Conservation (phyloP, 2,797 vertebrate species). For the Periophthalmus magnuspinnatus region DNA sequence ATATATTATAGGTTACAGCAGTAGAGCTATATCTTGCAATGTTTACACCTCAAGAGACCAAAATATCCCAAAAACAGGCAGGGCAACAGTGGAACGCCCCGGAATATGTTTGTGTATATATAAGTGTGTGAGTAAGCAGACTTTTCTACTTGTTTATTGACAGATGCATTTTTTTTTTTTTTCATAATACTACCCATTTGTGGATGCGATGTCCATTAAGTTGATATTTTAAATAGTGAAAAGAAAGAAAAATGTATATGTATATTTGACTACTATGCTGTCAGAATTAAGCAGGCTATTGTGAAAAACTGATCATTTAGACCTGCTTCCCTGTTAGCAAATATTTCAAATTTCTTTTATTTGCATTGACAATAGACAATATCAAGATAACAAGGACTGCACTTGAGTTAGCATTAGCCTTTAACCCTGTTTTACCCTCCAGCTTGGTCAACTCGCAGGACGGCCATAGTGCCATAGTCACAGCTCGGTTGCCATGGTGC, state of each 20-base stretch:
- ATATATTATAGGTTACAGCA: conserved; percentile 3
- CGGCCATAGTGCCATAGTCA: conserved; percentile 71
- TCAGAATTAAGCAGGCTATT: too few species aligned
- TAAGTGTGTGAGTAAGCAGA: neutral
- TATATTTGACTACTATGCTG: too few species aligned
- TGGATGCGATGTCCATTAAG: neutral
- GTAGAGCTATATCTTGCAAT: neutral
- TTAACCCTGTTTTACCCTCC: conserved; percentile 65
- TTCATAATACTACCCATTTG: neutral
- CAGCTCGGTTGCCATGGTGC: conserved; percentile 73
- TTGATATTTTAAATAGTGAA: neutral
- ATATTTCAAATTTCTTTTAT: neutral
- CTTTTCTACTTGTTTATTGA: neutral
- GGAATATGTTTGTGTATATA: neutral
- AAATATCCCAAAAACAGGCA: neutral
- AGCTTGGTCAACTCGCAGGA: conserved; percentile 69
- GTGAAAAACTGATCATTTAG: too few species aligned
- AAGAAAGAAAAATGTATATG: neutral
- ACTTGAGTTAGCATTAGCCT: conserved; percentile 30
- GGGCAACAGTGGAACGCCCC: too few species aligned
- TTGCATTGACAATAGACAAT: neutral
- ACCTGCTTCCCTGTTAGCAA: neutral
- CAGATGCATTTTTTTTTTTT: neutral
- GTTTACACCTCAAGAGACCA: conserved; percentile 9
- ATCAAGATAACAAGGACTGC: neutral